A percentile compares a stretch with the other conserved stretches of the same genome.
These are phyloP conservation scores for Rhopalosiphum nymphaeae DNA, from an alignment of 2,888 invertebrate genomes.

Conservation along the genomic window DNA sequence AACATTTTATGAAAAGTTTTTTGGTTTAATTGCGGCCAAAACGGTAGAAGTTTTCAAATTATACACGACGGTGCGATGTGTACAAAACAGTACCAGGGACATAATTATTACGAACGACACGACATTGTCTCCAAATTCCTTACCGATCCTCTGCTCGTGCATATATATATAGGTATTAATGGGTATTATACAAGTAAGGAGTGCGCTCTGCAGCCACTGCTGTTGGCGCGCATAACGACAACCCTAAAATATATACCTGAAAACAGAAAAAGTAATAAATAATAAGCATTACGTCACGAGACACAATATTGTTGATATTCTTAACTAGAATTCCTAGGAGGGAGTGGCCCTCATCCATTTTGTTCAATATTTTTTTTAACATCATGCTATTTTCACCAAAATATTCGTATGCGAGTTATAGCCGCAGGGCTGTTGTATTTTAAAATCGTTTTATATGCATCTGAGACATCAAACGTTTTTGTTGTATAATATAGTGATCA, in stretches of 20 bases:
- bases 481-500: neutral
- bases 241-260: neutral
- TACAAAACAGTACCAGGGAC: slow-evolving; percentile 42
- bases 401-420: neutral
- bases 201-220: neutral
- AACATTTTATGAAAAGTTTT: slow-evolving; percentile 29
- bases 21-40: slow-evolving; percentile 14
- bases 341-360: neutral
- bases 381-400: neutral
- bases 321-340: neutral
- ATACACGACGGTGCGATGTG: neutral
- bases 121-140: slow-evolving; percentile 17
- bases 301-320: neutral
- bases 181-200: neutral
- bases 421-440: neutral
- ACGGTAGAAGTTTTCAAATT: slow-evolving; percentile 39
- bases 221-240: neutral
- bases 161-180: neutral
- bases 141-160: neutral
- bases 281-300: neutral
- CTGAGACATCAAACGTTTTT: neutral
- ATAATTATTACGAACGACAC: slow-evolving; percentile 48
- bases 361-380: neutral
- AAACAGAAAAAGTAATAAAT: neutral
- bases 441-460: neutral